Evolutionary conservation across 2,888 invertebrate species (phyloP).

Genomic region (Cataglyphis rosenhaueri): DNA sequence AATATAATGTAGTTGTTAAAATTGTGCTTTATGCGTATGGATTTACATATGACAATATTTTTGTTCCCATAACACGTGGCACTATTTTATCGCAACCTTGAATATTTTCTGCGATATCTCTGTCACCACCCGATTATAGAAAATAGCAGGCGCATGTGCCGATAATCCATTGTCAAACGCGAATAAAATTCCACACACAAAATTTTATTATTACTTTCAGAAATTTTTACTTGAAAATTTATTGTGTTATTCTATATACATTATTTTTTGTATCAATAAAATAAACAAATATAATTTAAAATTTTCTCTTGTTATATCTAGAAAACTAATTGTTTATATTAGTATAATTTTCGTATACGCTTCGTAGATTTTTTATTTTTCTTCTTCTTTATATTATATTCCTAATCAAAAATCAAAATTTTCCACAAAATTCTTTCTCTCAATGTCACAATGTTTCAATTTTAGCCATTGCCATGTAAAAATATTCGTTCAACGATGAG

Average conservation of each 20-base stretch:
- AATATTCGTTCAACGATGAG: constrained; percentile 6
- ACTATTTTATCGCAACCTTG: not conserved
- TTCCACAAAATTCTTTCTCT: not conserved
- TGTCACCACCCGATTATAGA: not conserved
- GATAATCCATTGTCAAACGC: not conserved
- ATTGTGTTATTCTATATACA: not conserved
- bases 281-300: constrained; percentile 12
- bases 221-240: not conserved
- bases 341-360: not conserved
- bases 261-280: not conserved
- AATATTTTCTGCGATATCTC: constrained; percentile 9
- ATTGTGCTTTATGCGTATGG: not conserved
- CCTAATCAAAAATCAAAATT: constrained; percentile 10
- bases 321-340: not conserved
- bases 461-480: not conserved
- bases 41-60: not conserved
- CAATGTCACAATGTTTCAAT: not conserved
- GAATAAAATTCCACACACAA: not conserved
- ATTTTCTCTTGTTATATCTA: not conserved
- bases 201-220: not conserved
- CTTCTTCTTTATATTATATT: not conserved
- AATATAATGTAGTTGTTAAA: not conserved
- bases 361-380: not conserved
- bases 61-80: not conserved
- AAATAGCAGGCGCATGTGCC: not conserved